Evolutionary conservation across 2,888 invertebrate genomes (phyloP), one percentile per base, ranked within the genome.

Genomic region (Stenichneumon culpator): DNA sequence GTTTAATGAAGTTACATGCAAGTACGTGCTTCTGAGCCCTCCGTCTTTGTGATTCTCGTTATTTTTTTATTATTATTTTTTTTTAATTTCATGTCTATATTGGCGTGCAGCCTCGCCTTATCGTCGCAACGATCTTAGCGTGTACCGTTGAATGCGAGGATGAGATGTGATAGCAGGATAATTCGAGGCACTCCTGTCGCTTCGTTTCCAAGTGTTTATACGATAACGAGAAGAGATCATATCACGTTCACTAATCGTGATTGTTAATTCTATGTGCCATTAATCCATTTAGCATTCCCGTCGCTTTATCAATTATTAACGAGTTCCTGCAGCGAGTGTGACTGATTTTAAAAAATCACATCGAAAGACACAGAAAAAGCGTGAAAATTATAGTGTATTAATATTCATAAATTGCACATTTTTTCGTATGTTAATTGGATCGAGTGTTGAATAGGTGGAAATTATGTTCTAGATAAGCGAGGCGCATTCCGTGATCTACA

Each of bases 1-100:
- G 39, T 70, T 69, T 82, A 80, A 82, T 81, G 69, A 85, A 84
- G 82, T 83, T 54, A 67, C 82, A 79, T 77, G 69, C 65, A 73
- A 52, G 63, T 25, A 44, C 70, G 52, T 79, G 63, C 79, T 63
- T 54, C 79, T 54, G 67, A 70, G 70, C 50, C 50, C 77, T 65
- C 57, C 74, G 73, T 87, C 50, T 69, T 36, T 60, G 67, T 79
- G 44, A 65, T 50, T 68, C 28, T 65, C 4, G 3, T 67, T 25
- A 79, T 63, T 67, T 69, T 57, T 47, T 28, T 65, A 22, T 47
- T 68, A 16, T 22, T 50, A 11, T 25, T 63, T 14, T 57, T 54
- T 22, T 82, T 36, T n/a, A n/a, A 28, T 77, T 54, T 19, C 82
- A 63, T 50, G 67, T 82, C 39, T 67, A 16, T 50, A 77, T 83